Conservation (phyloP, 2,888 invertebrate species). For the Timema cristinae region DNA sequence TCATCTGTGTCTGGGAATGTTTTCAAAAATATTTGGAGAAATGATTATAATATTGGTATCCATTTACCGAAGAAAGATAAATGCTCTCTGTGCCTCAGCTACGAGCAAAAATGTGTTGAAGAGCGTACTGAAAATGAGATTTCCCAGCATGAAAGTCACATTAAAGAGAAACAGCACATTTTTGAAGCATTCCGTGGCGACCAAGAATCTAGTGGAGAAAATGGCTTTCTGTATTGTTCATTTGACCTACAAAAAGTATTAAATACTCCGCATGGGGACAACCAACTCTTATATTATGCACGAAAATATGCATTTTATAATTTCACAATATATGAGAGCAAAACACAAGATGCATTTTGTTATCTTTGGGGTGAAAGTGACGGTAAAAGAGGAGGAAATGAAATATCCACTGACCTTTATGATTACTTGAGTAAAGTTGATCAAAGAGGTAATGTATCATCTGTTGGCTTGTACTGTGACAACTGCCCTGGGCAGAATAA, state of each 20-base stretch:
- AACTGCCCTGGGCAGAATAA: neutral
- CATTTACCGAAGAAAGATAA: neutral
- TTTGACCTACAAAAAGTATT: neutral
- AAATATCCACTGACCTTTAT: conserved; percentile 31
- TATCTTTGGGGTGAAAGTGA: conserved; percentile 38
- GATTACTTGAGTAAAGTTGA: neutral
- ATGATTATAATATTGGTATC: neutral
- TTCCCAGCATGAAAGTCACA: neutral
- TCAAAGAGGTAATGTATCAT: neutral
- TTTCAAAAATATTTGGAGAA: conserved; percentile 6
- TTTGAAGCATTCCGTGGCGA: neutral
- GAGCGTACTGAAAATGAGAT: neutral
- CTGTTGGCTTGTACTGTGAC: neutral
- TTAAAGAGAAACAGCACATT: neutral
- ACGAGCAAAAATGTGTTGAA: neutral
- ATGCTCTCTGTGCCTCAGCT: neutral
- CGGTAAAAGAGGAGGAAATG: conserved; percentile 38
- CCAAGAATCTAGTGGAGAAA: neutral
- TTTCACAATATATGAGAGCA: conserved; percentile 39
- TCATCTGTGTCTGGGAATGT: neutral
- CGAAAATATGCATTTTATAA: conserved; percentile 39
- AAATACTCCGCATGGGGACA: conserved; percentile 9
- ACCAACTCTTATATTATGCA: conserved; percentile 31
- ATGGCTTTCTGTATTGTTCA: conserved; percentile 1
- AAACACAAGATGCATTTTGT: conserved; percentile 33